Percentiles rank a stretch among this genome's conserved stretches.
phyloP scores from a whole-genome alignment of 2,888 invertebrate genomes.

The Leptinotarsa haldemani region DNA sequence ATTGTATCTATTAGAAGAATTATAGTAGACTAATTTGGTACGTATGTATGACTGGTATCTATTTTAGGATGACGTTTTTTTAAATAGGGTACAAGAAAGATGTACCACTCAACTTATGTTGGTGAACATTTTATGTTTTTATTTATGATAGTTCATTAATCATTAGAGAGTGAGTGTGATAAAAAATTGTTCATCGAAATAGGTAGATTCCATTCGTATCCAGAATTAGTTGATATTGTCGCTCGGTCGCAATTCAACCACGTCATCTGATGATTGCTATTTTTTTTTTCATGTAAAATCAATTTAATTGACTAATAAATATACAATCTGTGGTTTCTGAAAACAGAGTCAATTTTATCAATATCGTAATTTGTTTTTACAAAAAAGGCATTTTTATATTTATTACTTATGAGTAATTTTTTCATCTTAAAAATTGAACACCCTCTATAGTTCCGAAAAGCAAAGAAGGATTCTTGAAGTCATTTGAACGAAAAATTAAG shows the following conservation, averaged over 20 bases:
- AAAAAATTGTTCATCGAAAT: neutral
- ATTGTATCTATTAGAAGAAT: slow-evolving; percentile 57
- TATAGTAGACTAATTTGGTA: slow-evolving; percentile 54
- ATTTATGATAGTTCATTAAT: slow-evolving; percentile 39
- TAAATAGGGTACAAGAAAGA: slow-evolving; percentile 40
- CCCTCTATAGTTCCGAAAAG: too few species aligned
- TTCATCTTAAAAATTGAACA: too few species aligned
- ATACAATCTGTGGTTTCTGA: neutral
- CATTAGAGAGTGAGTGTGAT: neutral
- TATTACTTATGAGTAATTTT: too few species aligned
- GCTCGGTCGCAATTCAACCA: neutral
- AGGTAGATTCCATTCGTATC: neutral
- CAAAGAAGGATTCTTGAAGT: too few species aligned
- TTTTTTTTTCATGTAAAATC: too few species aligned
- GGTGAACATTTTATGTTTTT: slow-evolving; percentile 48
- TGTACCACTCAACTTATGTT: slow-evolving; percentile 47
- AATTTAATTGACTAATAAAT: too few species aligned
- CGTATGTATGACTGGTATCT: slow-evolving; percentile 43
- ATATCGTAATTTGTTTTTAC: slow-evolving; percentile 28
- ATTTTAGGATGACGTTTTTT: slow-evolving; percentile 41
- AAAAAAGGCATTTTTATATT: too few species aligned
- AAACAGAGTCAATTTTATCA: slow-evolving; percentile 28
- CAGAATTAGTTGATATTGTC: neutral
- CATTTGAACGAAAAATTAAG: too few species aligned
- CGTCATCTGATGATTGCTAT: neutral